These are phyloP conservation scores for Prochilodus magdalenae DNA, from an alignment of 2,113 vertebrate genomes.

Conservation along the genomic window DNA sequence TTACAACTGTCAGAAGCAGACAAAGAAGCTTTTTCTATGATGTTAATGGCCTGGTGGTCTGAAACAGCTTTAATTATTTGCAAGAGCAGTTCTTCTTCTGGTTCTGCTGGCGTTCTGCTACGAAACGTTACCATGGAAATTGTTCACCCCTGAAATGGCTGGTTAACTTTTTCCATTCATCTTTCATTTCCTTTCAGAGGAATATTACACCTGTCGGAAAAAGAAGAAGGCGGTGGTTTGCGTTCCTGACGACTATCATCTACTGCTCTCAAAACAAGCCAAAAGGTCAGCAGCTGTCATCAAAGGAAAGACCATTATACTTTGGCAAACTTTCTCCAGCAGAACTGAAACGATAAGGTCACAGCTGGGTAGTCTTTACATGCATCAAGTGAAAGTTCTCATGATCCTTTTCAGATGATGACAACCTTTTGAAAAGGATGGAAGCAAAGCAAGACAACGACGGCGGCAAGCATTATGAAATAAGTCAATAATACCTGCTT, in stretches of 20 bases:
- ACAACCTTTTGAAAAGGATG: background rate
- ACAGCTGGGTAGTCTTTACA: background rate
- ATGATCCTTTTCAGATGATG: background rate
- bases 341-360: background rate
- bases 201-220: background rate
- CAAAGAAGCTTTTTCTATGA: background rate
- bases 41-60: background rate
- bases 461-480: background rate
- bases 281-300: background rate
- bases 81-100: background rate
- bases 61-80: background rate
- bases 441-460: background rate
- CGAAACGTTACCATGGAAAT: background rate
- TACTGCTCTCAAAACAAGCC: background rate
- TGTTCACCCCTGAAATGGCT: background rate
- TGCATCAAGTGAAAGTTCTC: background rate
- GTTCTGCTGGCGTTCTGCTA: background rate
- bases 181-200: background rate
- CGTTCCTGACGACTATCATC: background rate
- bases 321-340: background rate
- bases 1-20: background rate
- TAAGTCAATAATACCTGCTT: slow-evolving; percentile 84
- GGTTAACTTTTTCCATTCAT: background rate
- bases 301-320: background rate
- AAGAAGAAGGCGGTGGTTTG: background rate